These are phyloP conservation scores for Halocaridina rubra DNA, from an alignment of 2,888 invertebrate species.

Conservation along the genomic window DNA sequence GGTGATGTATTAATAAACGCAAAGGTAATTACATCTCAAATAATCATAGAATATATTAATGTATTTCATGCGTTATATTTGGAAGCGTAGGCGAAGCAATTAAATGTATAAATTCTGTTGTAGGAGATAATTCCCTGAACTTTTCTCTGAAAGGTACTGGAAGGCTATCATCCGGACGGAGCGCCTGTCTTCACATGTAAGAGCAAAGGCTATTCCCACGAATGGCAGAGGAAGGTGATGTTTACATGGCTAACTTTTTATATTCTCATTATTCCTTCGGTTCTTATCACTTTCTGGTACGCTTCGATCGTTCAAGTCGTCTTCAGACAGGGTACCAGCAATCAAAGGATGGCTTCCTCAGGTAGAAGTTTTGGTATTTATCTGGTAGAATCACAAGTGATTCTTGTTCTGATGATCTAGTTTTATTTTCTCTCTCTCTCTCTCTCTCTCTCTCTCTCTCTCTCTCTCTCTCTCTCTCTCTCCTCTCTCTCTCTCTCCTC, in stretches of 20 bases:
- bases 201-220: conserved; percentile 69
- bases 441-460: not conserved
- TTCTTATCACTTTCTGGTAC: conserved; percentile 69
- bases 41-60: too few relatives aligned
- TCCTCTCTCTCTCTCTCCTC: conserved; percentile 3
- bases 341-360: not conserved
- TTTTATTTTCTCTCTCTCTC: not conserved
- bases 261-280: conserved; percentile 69
- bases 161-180: conserved; percentile 67
- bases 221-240: conserved; percentile 70
- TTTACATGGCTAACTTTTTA: conserved; percentile 69
- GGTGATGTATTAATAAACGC: too few relatives aligned
- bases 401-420: not conserved
- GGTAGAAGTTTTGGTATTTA: not conserved
- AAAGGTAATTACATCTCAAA: too few relatives aligned
- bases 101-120: too few relatives aligned
- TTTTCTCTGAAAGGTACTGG: conserved; percentile 65
- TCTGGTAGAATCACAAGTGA: not conserved
- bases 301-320: conserved; percentile 69
- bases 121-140: too few relatives aligned
- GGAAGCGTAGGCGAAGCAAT: too few relatives aligned
- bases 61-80: too few relatives aligned
- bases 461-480: not conserved
- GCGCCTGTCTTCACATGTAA: conserved; percentile 67
- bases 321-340: conserved; percentile 67